phyloP scores from a whole-genome alignment of 2,797 vertebrate species.

The Hoplostethus mediterraneus region DNA sequence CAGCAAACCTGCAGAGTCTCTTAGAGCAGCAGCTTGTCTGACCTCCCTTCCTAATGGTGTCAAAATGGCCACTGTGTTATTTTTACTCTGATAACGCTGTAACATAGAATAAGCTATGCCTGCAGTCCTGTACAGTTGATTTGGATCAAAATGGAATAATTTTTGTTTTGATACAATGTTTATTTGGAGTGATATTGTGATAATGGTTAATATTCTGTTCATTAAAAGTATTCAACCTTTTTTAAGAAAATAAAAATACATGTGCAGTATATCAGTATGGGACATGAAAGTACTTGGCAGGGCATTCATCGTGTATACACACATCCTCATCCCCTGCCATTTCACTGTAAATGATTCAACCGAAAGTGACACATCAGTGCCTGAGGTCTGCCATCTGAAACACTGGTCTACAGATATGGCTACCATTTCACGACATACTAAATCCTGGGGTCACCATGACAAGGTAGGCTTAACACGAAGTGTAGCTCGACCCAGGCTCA shows the following conservation, averaged over 20 bases:
- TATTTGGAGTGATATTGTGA: slow-evolving; percentile 8
- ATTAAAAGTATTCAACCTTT: slow-evolving; percentile 1
- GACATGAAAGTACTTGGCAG: not conserved
- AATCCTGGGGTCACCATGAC: slow-evolving; percentile 12
- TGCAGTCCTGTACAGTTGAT: slow-evolving; percentile 2
- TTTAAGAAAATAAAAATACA: slow-evolving; percentile 12
- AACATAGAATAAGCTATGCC: slow-evolving; percentile 1
- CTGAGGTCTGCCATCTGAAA: slow-evolving; percentile 2
- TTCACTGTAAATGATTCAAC: slow-evolving; percentile 18
- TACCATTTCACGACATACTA: slow-evolving; percentile 5
- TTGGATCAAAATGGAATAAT: slow-evolving; percentile 11
- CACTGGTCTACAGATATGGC: not conserved
- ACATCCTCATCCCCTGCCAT: not conserved
- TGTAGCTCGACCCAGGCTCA: not conserved
- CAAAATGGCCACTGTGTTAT: slow-evolving; percentile 13
- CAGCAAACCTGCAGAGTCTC: not conserved
- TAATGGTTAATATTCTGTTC: not conserved
- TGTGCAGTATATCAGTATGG: not conserved
- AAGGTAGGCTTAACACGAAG: not conserved
- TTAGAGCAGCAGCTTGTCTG: not conserved
- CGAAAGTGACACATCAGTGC: slow-evolving; percentile 1
- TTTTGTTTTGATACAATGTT: slow-evolving; percentile 11
- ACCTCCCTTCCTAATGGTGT: not conserved
- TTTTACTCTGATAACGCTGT: slow-evolving; percentile 27
- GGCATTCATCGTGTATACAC: no score